These are phyloP conservation scores for Campopleginae sp. DNA, from an alignment of 2,888 invertebrate genomes.

Conservation along the genomic window DNA sequence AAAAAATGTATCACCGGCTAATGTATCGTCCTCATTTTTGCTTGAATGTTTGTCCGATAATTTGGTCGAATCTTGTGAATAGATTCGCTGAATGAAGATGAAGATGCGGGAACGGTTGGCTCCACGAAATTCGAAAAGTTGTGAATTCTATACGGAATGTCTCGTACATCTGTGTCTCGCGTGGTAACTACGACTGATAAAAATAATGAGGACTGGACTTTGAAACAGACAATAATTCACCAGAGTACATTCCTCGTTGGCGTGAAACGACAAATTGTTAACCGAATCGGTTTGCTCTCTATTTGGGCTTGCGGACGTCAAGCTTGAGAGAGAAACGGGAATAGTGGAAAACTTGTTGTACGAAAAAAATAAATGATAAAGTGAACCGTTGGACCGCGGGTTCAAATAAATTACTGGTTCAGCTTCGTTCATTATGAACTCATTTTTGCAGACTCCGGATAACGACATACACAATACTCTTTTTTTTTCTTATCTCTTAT, in stretches of 20 bases:
- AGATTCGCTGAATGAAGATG: background rate
- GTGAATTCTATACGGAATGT: background rate
- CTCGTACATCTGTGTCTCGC: slow-evolving; percentile 6
- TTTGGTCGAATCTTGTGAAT: background rate
- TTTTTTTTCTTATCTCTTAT: slow-evolving; percentile 37
- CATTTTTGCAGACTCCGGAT: slow-evolving; percentile 74
- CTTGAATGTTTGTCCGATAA: background rate
- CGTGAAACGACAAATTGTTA: slow-evolving; percentile 69
- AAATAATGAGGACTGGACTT: slow-evolving; percentile 67
- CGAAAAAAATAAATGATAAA: slow-evolving; percentile 52
- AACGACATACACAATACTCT: slow-evolving; percentile 25
- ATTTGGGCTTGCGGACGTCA: background rate
- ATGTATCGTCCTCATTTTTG: background rate
- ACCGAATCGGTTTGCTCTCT: slow-evolving; percentile 30
- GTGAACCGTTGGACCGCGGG: slow-evolving; percentile 68
- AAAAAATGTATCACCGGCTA: background rate
- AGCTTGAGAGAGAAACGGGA: slow-evolving; percentile 9
- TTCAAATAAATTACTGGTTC: slow-evolving; percentile 12
- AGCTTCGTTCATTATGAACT: slow-evolving; percentile 8
- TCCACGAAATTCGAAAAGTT: background rate
- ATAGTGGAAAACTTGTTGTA: slow-evolving; percentile 22
- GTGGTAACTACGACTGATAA: slow-evolving; percentile 28
- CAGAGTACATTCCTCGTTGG: slow-evolving; percentile 51
- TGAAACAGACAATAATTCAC: slow-evolving; percentile 68
- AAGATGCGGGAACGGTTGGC: background rate